phyloP scores from a whole-genome alignment of 1,140 invertebrate species.

The Oncopodura yosiiana region DNA sequence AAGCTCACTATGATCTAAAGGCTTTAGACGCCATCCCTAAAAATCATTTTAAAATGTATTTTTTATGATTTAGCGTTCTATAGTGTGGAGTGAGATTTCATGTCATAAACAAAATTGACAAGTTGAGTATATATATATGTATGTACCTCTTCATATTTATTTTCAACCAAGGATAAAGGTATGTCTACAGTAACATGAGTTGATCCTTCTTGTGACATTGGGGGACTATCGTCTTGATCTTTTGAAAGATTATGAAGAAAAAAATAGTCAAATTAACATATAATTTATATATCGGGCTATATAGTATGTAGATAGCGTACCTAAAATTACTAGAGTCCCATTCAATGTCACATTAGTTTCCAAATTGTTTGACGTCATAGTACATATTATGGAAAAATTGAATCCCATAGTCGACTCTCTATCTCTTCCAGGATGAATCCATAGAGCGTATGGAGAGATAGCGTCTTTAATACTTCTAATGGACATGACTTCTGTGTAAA shows the following conservation, averaged over 20 bases:
- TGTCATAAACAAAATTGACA: neutral
- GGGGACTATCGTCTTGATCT: constrained; percentile 45
- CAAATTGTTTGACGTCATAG: neutral
- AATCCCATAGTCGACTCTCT: too few species aligned
- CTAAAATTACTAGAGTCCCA: constrained; percentile 3
- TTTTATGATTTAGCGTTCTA: too few species aligned
- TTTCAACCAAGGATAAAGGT: neutral
- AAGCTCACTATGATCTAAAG: neutral
- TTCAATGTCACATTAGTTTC: neutral
- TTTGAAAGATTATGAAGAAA: too few species aligned
- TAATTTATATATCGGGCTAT: constrained; percentile 33
- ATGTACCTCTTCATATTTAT: neutral
- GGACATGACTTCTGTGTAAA: too few species aligned
- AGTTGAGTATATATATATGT: neutral
- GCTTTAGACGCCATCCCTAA: neutral
- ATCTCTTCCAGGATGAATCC: too few species aligned
- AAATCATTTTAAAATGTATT: too few species aligned
- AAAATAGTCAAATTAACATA: constrained; percentile 39
- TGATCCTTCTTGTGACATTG: constrained; percentile 37
- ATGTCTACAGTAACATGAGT: constrained; percentile 17
- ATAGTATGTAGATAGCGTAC: constrained; percentile 11
- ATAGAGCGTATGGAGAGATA: too few species aligned
- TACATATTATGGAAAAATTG: neutral
- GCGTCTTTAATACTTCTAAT: too few species aligned
- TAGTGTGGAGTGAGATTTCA: too few species aligned